Percentiles rank a stretch among this genome's conserved stretches.
These are phyloP conservation scores for Lithobates sylvaticus DNA, from an alignment of 2,797 vertebrate species.

Conservation along the genomic window DNA sequence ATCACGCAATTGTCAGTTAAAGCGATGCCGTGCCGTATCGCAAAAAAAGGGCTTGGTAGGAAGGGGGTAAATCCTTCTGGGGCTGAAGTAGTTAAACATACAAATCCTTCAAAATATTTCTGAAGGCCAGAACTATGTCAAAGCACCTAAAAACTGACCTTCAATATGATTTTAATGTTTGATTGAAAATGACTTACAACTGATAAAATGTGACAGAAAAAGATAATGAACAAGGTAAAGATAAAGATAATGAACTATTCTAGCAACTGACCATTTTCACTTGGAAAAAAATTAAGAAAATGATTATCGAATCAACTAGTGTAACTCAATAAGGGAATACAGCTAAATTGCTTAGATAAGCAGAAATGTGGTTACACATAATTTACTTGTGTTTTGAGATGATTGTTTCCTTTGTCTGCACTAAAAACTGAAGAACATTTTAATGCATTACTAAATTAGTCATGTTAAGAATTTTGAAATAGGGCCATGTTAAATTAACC, in stretches of 20 bases:
- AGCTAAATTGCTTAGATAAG: conserved; percentile 42
- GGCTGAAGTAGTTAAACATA: neutral
- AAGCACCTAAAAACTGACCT: conserved; percentile 45
- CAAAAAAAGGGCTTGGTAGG: too few relatives aligned
- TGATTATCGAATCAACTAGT: conserved; percentile 24
- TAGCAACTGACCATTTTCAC: conserved; percentile 28
- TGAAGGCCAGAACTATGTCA: conserved; percentile 31
- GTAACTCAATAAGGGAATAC: conserved; percentile 20
- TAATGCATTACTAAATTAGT: conserved; percentile 15
- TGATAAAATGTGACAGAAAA: conserved; percentile 41
- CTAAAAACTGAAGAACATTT: conserved; percentile 30
- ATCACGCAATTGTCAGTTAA: too few relatives aligned
- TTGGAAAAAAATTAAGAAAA: conserved; percentile 29
- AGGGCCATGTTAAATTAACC: too few relatives aligned
- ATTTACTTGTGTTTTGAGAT: too few relatives aligned
- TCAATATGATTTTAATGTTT: conserved; percentile 58
- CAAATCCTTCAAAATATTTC: conserved; percentile 50
- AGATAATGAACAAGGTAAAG: conserved; percentile 39
- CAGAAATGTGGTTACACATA: conserved; percentile 46
- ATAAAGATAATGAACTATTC: conserved; percentile 42
- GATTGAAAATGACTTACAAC: conserved; percentile 45
- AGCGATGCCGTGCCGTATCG: too few relatives aligned
- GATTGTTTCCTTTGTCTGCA: neutral
- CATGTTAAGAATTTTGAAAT: too few relatives aligned
- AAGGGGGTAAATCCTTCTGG: too few relatives aligned